Percentiles rank a stretch among this genome's conserved stretches.
Conservation (phyloP, 92 coral and sea anemone genomes). For the Pocillopora meandrina region DNA sequence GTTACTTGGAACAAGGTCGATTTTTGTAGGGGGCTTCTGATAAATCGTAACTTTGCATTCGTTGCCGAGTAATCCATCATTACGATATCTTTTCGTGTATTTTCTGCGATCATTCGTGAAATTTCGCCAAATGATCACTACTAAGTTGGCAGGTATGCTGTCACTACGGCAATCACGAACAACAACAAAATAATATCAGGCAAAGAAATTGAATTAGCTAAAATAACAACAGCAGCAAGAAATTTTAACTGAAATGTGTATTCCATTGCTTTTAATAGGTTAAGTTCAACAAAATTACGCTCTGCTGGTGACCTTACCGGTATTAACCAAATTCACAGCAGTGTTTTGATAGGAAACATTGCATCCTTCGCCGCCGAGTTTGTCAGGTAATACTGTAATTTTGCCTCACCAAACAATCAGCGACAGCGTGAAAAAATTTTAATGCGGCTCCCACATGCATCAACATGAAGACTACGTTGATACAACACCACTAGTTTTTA, state of each 20-base stretch:
- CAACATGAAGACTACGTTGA: no score
- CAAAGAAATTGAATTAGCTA: not conserved
- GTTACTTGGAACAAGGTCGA: no score
- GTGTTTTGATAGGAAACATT: slow-evolving; percentile 7
- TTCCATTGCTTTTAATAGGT: not conserved
- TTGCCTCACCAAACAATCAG: not conserved
- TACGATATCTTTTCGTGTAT: no score
- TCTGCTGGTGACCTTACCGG: not conserved
- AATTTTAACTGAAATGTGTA: not conserved
- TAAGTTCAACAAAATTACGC: no score
- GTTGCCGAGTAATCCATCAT: no score
- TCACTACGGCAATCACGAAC: not conserved
- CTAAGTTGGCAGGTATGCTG: no score
- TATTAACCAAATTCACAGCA: not conserved
- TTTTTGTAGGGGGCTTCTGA: no score
- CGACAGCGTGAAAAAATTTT: slow-evolving; percentile 14
- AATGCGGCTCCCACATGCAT: not conserved
- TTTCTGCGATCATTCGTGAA: no score
- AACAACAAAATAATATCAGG: not conserved
- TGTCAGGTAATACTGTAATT: not conserved
- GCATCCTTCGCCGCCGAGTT: not conserved
- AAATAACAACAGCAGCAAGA: not conserved
- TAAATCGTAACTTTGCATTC: no score
- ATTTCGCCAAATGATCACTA: no score
- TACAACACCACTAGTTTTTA: no score